Base-by-base conservation (phyloP, 1,140 invertebrate species). In the Mesaphorura yosii region DNA sequence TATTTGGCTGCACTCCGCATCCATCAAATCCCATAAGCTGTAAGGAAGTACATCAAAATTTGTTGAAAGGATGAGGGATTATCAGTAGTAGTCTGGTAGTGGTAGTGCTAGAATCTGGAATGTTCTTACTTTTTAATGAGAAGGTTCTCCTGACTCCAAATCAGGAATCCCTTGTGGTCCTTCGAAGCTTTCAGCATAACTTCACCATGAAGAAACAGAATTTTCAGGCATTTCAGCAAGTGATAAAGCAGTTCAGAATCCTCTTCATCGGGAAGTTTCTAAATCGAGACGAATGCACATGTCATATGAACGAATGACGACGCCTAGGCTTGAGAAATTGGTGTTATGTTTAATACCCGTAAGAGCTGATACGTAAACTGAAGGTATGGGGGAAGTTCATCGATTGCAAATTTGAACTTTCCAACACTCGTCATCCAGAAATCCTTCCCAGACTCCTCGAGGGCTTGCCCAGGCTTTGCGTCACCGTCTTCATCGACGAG, bases 101-200 rank as follows among this genome's bases (percentile, higher is more conserved):
- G 19, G 19, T 6, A 42, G 7, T 10, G n/a, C 7, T 42, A 42
- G 7, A 19, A 19, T 42, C 6, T 19, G n/a, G 40, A 42, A 46
- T 26, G 42, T 26, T 1, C 31, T 22, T 74, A 94, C 88, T 91
- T 93, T 66, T 88, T 88, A 57, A 98, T 91, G 0, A 98, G 72
- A 19, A 94, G 72, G 73, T 94, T 95, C 72, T 96, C 90, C 69
- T 98, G 91, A 59, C 87, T 91, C 88, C 92, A 97, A 53, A 95
- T 90, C 49, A 98, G 82, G 73, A 97, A 98, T 41, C 90, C 90
- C 61, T 86, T 78, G 66, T 95, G 84, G 66, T 97, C 89, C 63
- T 83, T 82, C 0, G 87, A 78, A 1, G 89, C 87, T 62, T 83
- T 85, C 25, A 80, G 83, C 40, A 98, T 75, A 6, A 89, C 88